phyloP scores from a whole-genome alignment of 2,888 invertebrate genomes.

The Nomada fabriciana region DNA sequence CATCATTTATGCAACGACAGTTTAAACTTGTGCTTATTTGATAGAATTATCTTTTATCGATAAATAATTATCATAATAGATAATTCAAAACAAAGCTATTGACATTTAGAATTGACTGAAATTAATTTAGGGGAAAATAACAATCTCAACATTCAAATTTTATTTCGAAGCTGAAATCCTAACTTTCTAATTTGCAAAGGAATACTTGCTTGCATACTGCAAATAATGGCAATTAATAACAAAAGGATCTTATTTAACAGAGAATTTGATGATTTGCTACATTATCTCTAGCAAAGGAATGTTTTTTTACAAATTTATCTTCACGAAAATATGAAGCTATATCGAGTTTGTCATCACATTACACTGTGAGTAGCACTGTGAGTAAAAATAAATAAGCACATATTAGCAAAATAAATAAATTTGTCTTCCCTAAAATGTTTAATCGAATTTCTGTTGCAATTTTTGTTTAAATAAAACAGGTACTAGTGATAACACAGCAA shows the following conservation, averaged over 20 bases:
- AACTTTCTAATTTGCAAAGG: neutral
- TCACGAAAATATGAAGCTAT: neutral
- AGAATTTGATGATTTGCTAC: neutral
- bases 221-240: neutral
- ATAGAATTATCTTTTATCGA: neutral
- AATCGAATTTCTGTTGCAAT: conserved; percentile 92
- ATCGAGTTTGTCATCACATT: neutral
- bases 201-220: neutral
- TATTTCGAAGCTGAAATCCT: neutral
- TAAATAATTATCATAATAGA: neutral
- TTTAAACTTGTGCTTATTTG: conserved; percentile 41
- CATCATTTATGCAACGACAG: conserved; percentile 5
- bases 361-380: conserved; percentile 1
- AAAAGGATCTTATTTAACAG: neutral
- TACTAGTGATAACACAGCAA: conserved; percentile 93
- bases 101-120: neutral
- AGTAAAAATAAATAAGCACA: conserved; percentile 15
- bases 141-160: neutral
- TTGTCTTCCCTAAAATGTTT: conserved; percentile 70
- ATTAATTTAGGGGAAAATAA: neutral
- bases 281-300: conserved; percentile 14
- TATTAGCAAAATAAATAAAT: conserved; percentile 32
- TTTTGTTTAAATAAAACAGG: conserved; percentile 94
- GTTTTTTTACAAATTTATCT: neutral
- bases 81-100: neutral